These are phyloP conservation scores for Micronisus gabar DNA, from an alignment of 2,113 vertebrate genomes.

Conservation along the genomic window DNA sequence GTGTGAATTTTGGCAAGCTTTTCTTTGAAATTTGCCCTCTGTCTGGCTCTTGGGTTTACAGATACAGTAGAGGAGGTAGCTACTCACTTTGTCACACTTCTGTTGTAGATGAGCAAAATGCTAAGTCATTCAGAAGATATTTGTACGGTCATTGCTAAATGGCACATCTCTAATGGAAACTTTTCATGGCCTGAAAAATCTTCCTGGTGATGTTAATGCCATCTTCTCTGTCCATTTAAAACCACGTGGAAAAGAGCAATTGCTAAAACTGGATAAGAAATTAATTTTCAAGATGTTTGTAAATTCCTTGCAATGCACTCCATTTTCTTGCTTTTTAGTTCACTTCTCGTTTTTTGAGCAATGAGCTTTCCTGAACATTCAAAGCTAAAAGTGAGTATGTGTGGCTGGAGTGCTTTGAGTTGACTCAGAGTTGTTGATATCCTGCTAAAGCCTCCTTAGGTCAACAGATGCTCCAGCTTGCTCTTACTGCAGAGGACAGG, in stretches of 20 bases:
- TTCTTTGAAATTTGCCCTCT: not conserved
- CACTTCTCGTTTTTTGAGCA: not conserved
- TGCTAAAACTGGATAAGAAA: not conserved
- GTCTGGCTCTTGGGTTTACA: not conserved
- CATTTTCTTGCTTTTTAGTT: not conserved
- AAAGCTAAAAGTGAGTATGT: not conserved
- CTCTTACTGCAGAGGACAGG: not conserved
- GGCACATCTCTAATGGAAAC: not conserved
- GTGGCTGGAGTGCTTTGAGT: not conserved
- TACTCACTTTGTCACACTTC: not conserved
- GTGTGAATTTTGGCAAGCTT: not conserved
- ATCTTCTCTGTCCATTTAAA: not conserved
- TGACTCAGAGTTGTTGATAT: not conserved
- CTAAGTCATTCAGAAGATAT: not conserved
- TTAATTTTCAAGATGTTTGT: not conserved
- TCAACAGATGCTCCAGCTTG: not conserved
- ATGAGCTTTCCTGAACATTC: not conserved
- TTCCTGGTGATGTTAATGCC: not conserved
- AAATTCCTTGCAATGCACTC: not conserved
- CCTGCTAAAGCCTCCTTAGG: not conserved
- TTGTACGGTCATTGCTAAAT: not conserved
- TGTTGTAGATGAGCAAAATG: not conserved
- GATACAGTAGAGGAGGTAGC: not conserved
- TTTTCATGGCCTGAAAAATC: not conserved
- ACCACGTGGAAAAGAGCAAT: not conserved